Conservation (phyloP, 2,113 vertebrate species). For the Piliocolobus tephrosceles region DNA sequence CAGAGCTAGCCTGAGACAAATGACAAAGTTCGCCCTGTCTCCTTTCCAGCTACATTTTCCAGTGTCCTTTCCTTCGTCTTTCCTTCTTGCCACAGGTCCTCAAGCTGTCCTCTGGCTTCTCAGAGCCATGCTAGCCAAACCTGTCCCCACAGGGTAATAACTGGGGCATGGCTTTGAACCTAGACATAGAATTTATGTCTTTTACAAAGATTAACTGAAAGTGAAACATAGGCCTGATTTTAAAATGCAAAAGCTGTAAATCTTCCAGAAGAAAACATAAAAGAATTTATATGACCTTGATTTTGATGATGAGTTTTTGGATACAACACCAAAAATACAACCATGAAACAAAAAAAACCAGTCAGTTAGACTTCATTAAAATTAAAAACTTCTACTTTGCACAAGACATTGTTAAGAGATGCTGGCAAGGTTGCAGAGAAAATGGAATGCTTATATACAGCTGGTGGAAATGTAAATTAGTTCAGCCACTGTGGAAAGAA, state of each 20-base stretch:
- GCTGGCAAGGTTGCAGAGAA: too few relatives aligned
- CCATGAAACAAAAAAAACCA: background rate
- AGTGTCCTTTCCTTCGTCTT: background rate
- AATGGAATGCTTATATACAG: too few relatives aligned
- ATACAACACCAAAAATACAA: background rate
- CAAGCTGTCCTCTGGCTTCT: background rate
- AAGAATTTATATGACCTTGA: background rate
- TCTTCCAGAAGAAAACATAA: background rate
- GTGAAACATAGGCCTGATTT: background rate
- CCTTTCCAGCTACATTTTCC: background rate
- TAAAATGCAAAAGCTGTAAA: too few relatives aligned
- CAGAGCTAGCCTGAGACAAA: background rate
- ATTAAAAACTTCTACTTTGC: background rate
- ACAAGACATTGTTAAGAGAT: background rate
- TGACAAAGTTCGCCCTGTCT: background rate
- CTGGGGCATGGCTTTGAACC: background rate
- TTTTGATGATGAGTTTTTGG: background rate
- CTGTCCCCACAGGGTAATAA: background rate
- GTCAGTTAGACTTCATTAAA: background rate
- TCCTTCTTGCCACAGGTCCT: too few relatives aligned
- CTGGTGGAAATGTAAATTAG: too few relatives aligned
- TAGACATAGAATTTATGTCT: background rate
- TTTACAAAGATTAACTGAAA: background rate
- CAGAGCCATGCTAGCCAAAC: background rate
- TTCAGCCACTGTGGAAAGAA: too few relatives aligned